phyloP scores from a whole-genome alignment of 2,888 invertebrate genomes.

The Brachypterus glaber region DNA sequence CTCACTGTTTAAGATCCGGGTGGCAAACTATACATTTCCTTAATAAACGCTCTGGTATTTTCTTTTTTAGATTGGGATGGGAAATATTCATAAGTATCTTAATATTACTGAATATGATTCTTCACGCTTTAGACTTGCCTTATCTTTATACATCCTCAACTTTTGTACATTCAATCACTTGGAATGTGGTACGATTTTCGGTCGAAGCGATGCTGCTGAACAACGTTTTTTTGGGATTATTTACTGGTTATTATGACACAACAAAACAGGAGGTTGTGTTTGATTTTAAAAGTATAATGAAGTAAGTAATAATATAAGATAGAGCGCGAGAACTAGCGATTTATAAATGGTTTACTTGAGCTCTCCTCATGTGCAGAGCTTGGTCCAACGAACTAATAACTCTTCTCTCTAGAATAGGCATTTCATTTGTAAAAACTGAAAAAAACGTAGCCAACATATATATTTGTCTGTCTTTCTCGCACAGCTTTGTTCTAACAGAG shows the following conservation, averaged over 20 bases:
- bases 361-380: no score
- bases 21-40: no score
- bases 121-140: not conserved
- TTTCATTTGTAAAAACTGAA: no score
- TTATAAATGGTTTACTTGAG: no score
- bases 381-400: no score
- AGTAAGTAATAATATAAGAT: slow-evolving; percentile 18
- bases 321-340: no score
- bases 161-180: not conserved
- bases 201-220: not conserved
- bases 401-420: no score
- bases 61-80: slow-evolving; percentile 1
- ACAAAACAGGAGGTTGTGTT: slow-evolving; percentile 29
- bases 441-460: no score
- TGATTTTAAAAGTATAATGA: slow-evolving; percentile 22
- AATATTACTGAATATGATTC: not conserved
- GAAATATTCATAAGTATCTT: not conserved
- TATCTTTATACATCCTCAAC: not conserved
- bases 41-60: no score
- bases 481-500: no score
- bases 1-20: no score
- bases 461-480: no score
- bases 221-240: slow-evolving; percentile 23
- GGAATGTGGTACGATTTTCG: not conserved
- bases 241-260: slow-evolving; percentile 31